Evolutionary conservation across 2,113 vertebrate species (phyloP), one percentile per base, ranked within the genome.

Genomic region (Formicarius rufipectus): DNA sequence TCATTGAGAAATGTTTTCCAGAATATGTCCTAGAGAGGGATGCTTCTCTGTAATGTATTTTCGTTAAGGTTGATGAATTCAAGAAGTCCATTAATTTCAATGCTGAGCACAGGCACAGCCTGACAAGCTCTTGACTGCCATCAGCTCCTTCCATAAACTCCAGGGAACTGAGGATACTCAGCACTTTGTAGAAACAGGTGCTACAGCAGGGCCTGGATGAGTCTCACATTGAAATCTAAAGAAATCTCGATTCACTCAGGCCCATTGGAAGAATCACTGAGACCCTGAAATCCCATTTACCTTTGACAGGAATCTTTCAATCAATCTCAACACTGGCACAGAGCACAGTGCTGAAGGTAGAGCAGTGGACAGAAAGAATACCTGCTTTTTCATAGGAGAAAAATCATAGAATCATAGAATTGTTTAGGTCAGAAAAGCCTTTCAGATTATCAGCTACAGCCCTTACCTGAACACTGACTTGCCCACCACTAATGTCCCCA

Each of bases 91-190:
- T 35, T 73, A 5, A 53, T 56, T 56, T 80, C 40, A 23, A 4
- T 35, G 18, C 27, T 64, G 33, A 64, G 23, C 6, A 3, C 16
- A 82, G n/a, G 28, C 40, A 64, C 12, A 82, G 7, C 15, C 19
- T 0, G 2, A 23, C 0, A 8, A 68, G 7, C 2, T 53, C 24
- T 5, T 79, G 40, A 44, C 14, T 44, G 17, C 8, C 24, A 17
- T 37, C 24, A 68, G 21, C 3, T 53, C 25, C 68, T 74, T 28
- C 35, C 1, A 4, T 39, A 24, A 76, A 52, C 28, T 72, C 24
- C 21, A 47, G 35, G 23, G 27, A 72, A 22, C 22, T 2, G 2
- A 83, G 28, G 4, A 42, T 56, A 66, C 6, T 52, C 30, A 56
- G 16, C 22, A 25, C 8, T 56, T 68, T 50, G 39, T 20, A 67